A percentile compares a stretch with the other conserved stretches of the same genome.
Evolutionary conservation across 2,113 vertebrate genomes (phyloP).

Genomic region (Piliocolobus tephrosceles): DNA sequence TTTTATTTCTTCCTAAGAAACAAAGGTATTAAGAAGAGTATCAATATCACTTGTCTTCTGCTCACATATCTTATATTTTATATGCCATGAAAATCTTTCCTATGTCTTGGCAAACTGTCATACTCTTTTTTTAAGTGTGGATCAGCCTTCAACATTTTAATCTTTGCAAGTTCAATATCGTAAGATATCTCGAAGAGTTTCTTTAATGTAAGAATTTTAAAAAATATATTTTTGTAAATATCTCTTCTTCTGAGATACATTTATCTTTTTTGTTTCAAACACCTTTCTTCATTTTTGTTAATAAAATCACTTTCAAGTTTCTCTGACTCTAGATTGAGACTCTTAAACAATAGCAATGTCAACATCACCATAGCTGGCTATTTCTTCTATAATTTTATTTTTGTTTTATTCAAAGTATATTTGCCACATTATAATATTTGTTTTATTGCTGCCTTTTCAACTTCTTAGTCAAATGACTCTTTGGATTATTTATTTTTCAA

Average conservation of each 20-base stretch:
- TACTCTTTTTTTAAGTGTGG: not conserved
- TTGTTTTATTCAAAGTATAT: not conserved
- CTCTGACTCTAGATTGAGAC: not conserved
- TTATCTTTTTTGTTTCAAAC: not conserved
- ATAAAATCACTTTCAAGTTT: not conserved
- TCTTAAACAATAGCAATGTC: not conserved
- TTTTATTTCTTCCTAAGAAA: not conserved
- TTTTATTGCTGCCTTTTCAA: not conserved
- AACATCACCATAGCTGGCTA: not conserved
- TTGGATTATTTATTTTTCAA: not conserved
- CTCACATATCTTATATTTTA: not conserved
- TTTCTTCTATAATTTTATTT: not conserved
- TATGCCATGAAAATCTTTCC: not conserved
- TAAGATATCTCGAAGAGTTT: not conserved
- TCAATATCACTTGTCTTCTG: not conserved
- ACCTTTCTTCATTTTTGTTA: not conserved
- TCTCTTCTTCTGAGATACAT: not conserved
- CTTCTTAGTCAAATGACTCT: not conserved
- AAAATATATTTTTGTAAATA: not conserved
- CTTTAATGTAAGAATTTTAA: not conserved
- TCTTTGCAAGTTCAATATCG: not conserved
- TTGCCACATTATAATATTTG: not conserved
- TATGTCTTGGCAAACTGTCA: not conserved
- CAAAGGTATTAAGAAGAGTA: not conserved
- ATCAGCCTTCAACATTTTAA: not conserved